Conservation (phyloP, 1,140 invertebrate genomes). For the Aphaenogaster ashmeadi region DNA sequence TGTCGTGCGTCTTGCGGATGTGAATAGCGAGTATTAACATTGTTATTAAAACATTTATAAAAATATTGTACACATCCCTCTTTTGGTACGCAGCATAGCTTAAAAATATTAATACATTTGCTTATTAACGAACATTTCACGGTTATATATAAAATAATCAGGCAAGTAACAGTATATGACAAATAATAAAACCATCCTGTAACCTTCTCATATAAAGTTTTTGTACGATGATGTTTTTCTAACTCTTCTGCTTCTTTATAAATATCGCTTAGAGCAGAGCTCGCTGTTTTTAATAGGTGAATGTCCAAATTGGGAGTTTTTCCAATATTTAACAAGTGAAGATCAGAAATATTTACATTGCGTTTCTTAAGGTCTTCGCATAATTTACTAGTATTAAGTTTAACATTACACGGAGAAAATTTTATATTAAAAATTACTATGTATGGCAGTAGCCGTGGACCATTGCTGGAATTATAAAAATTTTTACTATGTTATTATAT, state of each 20-base stretch:
- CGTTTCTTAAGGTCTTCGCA: neutral
- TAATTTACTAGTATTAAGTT: neutral
- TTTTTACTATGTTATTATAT: no score
- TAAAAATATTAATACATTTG: neutral
- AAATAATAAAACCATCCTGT: neutral
- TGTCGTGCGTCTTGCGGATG: no score
- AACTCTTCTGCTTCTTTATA: slow-evolving; percentile 8
- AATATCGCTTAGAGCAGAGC: neutral
- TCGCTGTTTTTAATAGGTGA: neutral
- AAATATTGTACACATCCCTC: neutral
- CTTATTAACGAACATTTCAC: neutral
- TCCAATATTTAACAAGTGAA: neutral
- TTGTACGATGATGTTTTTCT: neutral
- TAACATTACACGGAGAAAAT: no score
- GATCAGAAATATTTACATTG: neutral
- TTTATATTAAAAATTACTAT: no score
- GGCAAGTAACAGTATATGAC: neutral
- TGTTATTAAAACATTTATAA: neutral
- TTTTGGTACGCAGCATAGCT: neutral
- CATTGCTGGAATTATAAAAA: no score
- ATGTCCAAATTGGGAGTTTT: neutral
- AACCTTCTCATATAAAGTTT: neutral
- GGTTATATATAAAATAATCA: neutral
- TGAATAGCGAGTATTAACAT: neutral
- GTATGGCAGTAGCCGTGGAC: no score